Evolutionary conservation across 64 coral and sea anemone genomes (phyloP).

Genomic region (Montipora foliosa): DNA sequence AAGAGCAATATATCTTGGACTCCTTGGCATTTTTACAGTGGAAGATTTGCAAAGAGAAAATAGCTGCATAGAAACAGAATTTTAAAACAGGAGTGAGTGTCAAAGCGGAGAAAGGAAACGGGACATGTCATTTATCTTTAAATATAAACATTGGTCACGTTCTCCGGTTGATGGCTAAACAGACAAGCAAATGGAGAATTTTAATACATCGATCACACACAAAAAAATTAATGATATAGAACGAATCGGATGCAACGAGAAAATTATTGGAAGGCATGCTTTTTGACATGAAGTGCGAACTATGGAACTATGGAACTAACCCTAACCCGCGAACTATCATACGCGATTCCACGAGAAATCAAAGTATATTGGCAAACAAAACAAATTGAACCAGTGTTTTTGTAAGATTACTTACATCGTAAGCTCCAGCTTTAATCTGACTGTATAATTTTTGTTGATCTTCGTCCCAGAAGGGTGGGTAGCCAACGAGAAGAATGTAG

Average conservation of each 20-base stretch:
- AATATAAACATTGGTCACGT: slow-evolving; percentile 10
- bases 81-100: slow-evolving; percentile 4
- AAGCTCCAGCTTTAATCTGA: slow-evolving; percentile 90
- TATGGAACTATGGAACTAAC: too few relatives aligned
- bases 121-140: slow-evolving; percentile 1
- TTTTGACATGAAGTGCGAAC: not conserved
- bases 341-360: not conserved
- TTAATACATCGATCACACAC: not conserved
- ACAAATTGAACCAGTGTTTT: not conserved
- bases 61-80: not conserved
- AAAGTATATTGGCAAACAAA: not conserved
- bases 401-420: slow-evolving; percentile 81
- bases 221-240: not conserved
- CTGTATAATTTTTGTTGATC: slow-evolving; percentile 92
- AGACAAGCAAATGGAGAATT: slow-evolving; percentile 18
- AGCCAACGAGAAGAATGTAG: slow-evolving; percentile 96
- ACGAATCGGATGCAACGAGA: not conserved
- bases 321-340: not conserved
- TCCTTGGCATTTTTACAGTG: not conserved
- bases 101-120: slow-evolving; percentile 3
- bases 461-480: slow-evolving; percentile 99
- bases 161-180: not conserved
- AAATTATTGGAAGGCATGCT: not conserved
- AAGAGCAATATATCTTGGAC: not conserved
- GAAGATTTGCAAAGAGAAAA: not conserved